These are phyloP conservation scores for Malurus leucopterus DNA, from an alignment of 2,797 vertebrate genomes.

Conservation along the genomic window DNA sequence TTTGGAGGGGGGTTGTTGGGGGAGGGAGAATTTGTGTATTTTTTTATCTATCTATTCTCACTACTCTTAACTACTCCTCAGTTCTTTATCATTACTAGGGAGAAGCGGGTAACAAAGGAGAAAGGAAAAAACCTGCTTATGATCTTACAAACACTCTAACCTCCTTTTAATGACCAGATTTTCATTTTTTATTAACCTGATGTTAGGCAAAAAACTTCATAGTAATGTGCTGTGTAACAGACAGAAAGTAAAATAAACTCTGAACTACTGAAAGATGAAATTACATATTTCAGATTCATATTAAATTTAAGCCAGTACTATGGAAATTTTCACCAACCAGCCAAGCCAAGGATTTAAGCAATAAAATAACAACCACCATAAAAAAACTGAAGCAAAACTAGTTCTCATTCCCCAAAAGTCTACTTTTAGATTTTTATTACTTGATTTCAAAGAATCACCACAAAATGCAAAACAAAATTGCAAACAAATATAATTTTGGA, in stretches of 20 bases:
- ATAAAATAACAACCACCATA: neutral
- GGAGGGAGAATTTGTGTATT: fast-evolving
- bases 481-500: neutral
- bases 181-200: neutral
- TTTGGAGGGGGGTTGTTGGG: fast-evolving
- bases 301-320: neutral
- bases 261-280: neutral
- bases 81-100: neutral
- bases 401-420: neutral
- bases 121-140: neutral
- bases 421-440: neutral
- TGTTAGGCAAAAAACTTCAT: neutral
- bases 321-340: neutral
- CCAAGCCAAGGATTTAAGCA: neutral
- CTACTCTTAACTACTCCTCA: neutral
- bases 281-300: neutral
- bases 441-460: neutral
- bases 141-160: neutral
- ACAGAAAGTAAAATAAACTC: neutral
- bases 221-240: neutral
- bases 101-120: neutral
- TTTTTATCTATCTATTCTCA: neutral
- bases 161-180: neutral
- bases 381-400: neutral
- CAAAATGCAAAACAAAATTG: neutral